These are phyloP conservation scores for Hafferia zeledoni DNA, from an alignment of 2,797 vertebrate species.

Conservation along the genomic window DNA sequence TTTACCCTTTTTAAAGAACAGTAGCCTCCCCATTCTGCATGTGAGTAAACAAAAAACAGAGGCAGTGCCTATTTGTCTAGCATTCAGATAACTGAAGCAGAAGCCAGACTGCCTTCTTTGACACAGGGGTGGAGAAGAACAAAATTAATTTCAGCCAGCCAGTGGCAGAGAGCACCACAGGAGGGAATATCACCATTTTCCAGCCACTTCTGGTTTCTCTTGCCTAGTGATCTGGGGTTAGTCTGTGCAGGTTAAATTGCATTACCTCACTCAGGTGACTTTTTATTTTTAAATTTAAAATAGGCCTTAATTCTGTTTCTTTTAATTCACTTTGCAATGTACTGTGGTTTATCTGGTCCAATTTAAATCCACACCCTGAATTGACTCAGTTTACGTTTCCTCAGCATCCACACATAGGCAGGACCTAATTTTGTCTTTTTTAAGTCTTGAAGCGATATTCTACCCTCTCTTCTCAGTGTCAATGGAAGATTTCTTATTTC, in stretches of 20 bases:
- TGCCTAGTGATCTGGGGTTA: neutral
- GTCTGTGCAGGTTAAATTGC: neutral
- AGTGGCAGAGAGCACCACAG: neutral
- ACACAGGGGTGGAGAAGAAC: neutral
- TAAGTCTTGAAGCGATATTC: neutral
- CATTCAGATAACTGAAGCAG: neutral
- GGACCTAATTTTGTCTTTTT: neutral
- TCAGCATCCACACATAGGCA: neutral
- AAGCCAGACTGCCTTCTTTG: neutral
- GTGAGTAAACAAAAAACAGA: neutral
- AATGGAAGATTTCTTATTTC: neutral
- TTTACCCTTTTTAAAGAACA: neutral
- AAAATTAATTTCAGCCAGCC: neutral
- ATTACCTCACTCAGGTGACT: neutral
- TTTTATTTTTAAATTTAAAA: neutral
- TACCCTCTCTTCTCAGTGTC: neutral
- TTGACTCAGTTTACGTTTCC: neutral
- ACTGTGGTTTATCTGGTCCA: neutral
- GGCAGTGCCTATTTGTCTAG: neutral
- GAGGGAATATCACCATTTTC: neutral
- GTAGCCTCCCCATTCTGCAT: neutral
- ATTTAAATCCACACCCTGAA: neutral
- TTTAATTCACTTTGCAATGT: neutral
- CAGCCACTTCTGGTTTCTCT: neutral
- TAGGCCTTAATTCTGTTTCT: neutral